Conservation (phyloP, 1,140 invertebrate genomes). For the Neodiprion lecontei region DNA sequence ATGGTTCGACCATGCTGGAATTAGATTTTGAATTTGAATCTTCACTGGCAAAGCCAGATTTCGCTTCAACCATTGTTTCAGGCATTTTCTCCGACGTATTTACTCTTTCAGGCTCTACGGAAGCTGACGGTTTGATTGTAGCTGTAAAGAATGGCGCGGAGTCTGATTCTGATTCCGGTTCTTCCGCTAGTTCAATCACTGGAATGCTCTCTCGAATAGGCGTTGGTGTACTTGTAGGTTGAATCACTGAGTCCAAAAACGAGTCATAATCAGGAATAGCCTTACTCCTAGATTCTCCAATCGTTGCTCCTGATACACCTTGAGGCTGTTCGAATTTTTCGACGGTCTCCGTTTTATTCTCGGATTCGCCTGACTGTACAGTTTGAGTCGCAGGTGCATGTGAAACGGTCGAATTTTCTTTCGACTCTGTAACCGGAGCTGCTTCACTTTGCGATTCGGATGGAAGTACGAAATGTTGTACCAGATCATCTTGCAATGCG, state of each 20-base stretch:
- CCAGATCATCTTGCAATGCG: no score
- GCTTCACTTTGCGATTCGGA: not conserved
- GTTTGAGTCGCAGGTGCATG: not conserved
- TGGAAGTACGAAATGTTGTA: not conserved
- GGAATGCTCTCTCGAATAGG: not conserved
- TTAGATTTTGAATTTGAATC: constrained; percentile 9
- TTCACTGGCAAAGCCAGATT: not conserved
- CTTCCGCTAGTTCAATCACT: not conserved
- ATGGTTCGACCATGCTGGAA: not conserved
- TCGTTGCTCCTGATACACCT: no score
- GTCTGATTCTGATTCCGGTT: not conserved
- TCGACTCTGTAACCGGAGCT: not conserved
- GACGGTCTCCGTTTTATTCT: not conserved
- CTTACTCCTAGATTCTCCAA: not conserved
- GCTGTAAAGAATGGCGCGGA: not conserved
- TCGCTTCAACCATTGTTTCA: not conserved
- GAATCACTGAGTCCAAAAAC: not conserved
- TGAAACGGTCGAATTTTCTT: not conserved
- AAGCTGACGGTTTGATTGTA: not conserved
- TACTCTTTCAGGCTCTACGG: not conserved
- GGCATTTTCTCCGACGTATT: not conserved
- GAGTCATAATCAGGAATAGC: not conserved
- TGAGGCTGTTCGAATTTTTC: not conserved
- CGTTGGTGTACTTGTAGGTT: not conserved
- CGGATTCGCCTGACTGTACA: not conserved